Evolutionary conservation across 2,797 vertebrate genomes (phyloP), one percentile per base, ranked within the genome.

Genomic region (Sebastes elongatus): DNA sequence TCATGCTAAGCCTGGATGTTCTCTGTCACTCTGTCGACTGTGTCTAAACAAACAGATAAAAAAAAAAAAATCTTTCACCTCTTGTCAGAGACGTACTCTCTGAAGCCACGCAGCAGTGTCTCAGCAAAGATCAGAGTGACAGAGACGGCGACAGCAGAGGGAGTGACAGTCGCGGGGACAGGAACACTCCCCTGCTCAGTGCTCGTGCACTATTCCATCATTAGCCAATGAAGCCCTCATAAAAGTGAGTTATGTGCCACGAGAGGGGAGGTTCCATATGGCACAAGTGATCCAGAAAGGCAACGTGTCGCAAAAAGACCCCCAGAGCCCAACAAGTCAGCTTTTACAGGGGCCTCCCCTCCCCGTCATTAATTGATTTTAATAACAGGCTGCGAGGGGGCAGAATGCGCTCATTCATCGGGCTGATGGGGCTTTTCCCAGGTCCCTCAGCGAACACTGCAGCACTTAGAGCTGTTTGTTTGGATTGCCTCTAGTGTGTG

Each of bases 311-410:
- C 93, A 89, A 88, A 56, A 94, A 89, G 90, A 92, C 92, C 93
- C 94, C 91, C 73, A 91, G 92, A 94, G 93, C 86, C 91, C 94
- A 94, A 94, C 93, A 94, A 92, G 93, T 94, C 92, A 91, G 88
- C 85, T 90, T 93, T 94, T 93, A 94, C 93, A 88, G 90, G 91
- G 90, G 88, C 88, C 88, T 89, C 89, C 46, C 90, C 93, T 90
- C 85, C 90, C 87, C 16, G 70, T 93, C 92, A 94, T 95, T 96
- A 95, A 95, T 96, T 95, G 94, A 95, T 95, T 95, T 95, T 95
- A 96, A 94, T 95, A 94, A 94, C 91, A 88, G 91, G 92, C 93
- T 89, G 92, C 66, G 67, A 93, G 92, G 84, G 87, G 90, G 90
- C 89, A 94, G 94, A 95, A 95, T 92, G 94, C 90, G 75, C 88